Evolutionary conservation across 2,797 vertebrate genomes (phyloP).

Genomic region (Antennarius maculatus): DNA sequence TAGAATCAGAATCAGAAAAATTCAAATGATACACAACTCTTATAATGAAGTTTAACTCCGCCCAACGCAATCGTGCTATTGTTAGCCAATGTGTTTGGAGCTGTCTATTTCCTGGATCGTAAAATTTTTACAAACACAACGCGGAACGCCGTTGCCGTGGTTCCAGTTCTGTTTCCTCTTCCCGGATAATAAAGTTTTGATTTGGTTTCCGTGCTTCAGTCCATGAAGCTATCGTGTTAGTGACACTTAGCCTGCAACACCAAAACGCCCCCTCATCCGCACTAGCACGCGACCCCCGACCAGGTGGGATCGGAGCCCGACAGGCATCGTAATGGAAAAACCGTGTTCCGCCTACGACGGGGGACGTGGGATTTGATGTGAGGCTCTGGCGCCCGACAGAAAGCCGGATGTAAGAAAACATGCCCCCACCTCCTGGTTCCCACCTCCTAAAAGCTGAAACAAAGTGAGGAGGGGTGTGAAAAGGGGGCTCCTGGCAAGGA

Average conservation of each 20-base stretch:
- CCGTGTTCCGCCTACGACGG: slow-evolving; percentile 39
- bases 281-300: slow-evolving; percentile 34
- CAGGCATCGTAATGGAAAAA: slow-evolving; percentile 54
- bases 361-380: slow-evolving; percentile 23
- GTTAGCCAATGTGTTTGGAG: no score
- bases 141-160: no score
- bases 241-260: slow-evolving; percentile 68
- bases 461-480: slow-evolving; percentile 52
- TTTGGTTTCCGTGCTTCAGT: slow-evolving; percentile 49
- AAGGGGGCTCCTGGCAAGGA: slow-evolving; percentile 65
- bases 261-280: slow-evolving; percentile 45
- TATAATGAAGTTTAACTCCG: no score
- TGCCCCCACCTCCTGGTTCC: slow-evolving; percentile 29
- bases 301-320: slow-evolving; percentile 42
- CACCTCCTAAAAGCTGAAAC: slow-evolving; percentile 42
- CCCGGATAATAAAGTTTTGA: slow-evolving; percentile 51
- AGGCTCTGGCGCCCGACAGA: slow-evolving; percentile 25
- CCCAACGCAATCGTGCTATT: no score
- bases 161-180: neutral
- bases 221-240: slow-evolving; percentile 70
- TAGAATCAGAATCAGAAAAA: no score
- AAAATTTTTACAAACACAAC: no score
- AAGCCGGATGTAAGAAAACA: slow-evolving; percentile 34
- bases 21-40: no score
- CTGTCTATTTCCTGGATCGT: no score